Percentiles rank a stretch among this genome's conserved stretches.
Evolutionary conservation across 2,797 vertebrate species (phyloP).

Genomic region (Sebastes alutus): DNA sequence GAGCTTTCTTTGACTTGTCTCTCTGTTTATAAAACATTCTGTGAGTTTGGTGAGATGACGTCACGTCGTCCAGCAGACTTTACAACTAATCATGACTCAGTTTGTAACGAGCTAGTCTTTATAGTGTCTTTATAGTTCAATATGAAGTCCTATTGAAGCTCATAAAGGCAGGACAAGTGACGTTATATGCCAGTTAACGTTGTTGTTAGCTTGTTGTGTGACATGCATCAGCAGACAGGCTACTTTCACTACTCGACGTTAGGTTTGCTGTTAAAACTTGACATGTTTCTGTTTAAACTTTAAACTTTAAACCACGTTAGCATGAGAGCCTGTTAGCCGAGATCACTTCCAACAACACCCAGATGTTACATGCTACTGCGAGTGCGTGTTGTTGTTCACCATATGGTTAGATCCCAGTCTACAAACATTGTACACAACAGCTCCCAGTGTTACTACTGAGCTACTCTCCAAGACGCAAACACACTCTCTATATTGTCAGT

Average conservation of each 20-base stretch:
- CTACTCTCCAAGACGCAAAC: neutral
- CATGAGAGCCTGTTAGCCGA: neutral
- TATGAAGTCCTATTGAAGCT: neutral
- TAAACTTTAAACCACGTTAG: neutral
- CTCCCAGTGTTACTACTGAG: neutral
- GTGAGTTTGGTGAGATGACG: conserved; percentile 1
- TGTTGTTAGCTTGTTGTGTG: conserved; percentile 4
- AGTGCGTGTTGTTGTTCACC: neutral
- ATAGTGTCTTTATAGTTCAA: fast-evolving
- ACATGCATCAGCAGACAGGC: conserved; percentile 25
- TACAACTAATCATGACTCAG: neutral
- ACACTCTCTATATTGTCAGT: neutral
- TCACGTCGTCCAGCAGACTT: conserved; percentile 13
- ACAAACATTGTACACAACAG: neutral
- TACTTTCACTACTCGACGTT: conserved; percentile 21
- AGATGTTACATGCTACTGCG: neutral
- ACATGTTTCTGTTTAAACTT: neutral
- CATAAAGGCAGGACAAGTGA: neutral
- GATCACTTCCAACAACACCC: neutral
- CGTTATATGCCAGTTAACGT: neutral
- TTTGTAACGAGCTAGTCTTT: neutral
- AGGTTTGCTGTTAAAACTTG: neutral
- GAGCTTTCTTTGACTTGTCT: conserved; percentile 12
- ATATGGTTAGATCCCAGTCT: neutral
- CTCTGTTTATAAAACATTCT: neutral